Evolutionary conservation across 2,888 invertebrate genomes (phyloP).

Genomic region (Amorpha juglandis): DNA sequence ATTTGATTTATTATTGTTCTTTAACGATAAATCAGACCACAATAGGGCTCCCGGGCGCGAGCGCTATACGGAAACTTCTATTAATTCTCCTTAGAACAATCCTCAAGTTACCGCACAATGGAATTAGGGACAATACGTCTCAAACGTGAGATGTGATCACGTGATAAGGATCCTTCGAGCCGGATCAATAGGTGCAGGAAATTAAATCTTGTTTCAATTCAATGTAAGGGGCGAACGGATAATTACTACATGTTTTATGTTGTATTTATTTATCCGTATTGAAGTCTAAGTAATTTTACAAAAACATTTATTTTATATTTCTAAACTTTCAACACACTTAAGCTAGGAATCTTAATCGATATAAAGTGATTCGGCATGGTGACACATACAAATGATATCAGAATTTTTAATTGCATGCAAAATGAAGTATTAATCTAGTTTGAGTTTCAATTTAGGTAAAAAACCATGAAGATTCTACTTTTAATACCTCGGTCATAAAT

Average conservation of each 20-base stretch:
- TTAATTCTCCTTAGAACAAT: conserved; percentile 82
- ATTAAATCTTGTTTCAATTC: conserved; percentile 34
- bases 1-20: conserved; percentile 84
- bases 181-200: conserved; percentile 38
- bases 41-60: conserved; percentile 68
- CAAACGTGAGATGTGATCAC: conserved; percentile 73
- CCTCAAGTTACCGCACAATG: conserved; percentile 71
- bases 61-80: conserved; percentile 71
- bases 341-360: too few relatives aligned
- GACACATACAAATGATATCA: too few relatives aligned
- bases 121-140: conserved; percentile 77
- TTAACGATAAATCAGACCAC: conserved; percentile 79
- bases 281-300: not conserved
- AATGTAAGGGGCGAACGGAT: not conserved
- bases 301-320: too few relatives aligned
- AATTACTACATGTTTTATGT: not conserved
- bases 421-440: too few relatives aligned
- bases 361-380: too few relatives aligned
- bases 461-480: too few relatives aligned
- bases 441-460: too few relatives aligned
- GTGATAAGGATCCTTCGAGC: conserved; percentile 47
- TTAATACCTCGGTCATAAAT: too few relatives aligned
- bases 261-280: not conserved
- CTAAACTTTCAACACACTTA: too few relatives aligned
- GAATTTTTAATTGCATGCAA: too few relatives aligned